Evolutionary conservation across 1,140 invertebrate species (phyloP).

Genomic region (Cecropterus lyciades): DNA sequence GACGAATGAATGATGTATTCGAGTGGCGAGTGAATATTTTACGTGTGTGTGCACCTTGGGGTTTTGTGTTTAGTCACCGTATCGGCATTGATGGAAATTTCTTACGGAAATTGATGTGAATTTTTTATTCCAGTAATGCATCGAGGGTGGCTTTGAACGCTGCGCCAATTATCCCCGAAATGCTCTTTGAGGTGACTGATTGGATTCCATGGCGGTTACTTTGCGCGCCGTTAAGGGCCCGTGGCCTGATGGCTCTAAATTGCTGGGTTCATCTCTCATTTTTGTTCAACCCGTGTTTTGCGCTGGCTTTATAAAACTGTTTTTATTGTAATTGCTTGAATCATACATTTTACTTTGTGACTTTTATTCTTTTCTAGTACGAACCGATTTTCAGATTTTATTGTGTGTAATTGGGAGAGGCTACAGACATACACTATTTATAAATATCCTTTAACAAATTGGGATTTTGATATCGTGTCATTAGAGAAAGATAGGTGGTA

Average conservation of each 20-base stretch:
- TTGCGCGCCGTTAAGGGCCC: slow-evolving; percentile 6
- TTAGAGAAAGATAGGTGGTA: too few species aligned
- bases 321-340: background rate
- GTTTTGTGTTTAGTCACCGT: slow-evolving; percentile 71
- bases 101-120: slow-evolving; percentile 59
- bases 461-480: too few species aligned
- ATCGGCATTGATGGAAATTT: slow-evolving; percentile 61
- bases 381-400: too few species aligned
- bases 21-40: slow-evolving; percentile 78
- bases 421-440: too few species aligned
- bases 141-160: slow-evolving; percentile 38
- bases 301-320: slow-evolving; percentile 1
- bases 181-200: slow-evolving; percentile 42
- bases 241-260: slow-evolving; percentile 26
- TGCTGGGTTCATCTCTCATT: background rate
- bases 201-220: slow-evolving; percentile 48
- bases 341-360: too few species aligned
- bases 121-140: slow-evolving; percentile 78
- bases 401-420: too few species aligned
- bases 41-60: slow-evolving; percentile 65
- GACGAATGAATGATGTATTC: slow-evolving; percentile 82
- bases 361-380: too few species aligned
- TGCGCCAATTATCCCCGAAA: slow-evolving; percentile 58
- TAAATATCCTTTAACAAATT: too few species aligned
- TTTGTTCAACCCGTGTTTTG: slow-evolving; percentile 7